These are phyloP conservation scores for Dusona sp. DNA, from an alignment of 2,888 invertebrate species.

Conservation along the genomic window DNA sequence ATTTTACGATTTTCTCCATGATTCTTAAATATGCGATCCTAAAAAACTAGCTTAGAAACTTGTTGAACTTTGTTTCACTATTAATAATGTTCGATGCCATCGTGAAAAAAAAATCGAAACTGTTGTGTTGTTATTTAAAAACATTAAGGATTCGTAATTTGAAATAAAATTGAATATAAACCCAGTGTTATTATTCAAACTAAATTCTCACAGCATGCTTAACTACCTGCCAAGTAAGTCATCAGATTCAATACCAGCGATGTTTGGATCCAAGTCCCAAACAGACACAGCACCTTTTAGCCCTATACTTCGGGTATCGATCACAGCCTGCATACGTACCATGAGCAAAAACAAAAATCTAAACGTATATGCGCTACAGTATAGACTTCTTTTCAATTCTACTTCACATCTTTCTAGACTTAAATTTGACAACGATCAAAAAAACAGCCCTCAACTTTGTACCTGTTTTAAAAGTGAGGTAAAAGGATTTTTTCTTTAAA, in stretches of 20 bases:
- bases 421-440: not conserved
- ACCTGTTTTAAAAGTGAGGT: not conserved
- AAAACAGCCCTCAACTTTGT: not conserved
- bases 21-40: not conserved
- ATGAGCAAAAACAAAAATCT: constrained; percentile 59
- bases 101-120: not conserved
- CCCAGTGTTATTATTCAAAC: constrained; percentile 25
- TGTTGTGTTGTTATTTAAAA: not conserved
- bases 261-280: constrained; percentile 94
- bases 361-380: constrained; percentile 50
- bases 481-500: not conserved
- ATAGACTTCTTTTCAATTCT: constrained; percentile 12
- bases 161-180: not conserved
- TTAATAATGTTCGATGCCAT: not conserved
- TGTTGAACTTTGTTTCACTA: not conserved
- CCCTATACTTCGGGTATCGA: constrained; percentile 89
- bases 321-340: constrained; percentile 88
- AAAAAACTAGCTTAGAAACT: not conserved
- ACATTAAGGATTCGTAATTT: not conserved
- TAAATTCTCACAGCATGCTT: constrained; percentile 59
- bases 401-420: not conserved
- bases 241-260: constrained; percentile 91
- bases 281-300: constrained; percentile 91
- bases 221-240: constrained; percentile 93
- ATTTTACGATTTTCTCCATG: not conserved